These are phyloP conservation scores for Timandra comae DNA, from an alignment of 2,888 invertebrate species.

Conservation along the genomic window DNA sequence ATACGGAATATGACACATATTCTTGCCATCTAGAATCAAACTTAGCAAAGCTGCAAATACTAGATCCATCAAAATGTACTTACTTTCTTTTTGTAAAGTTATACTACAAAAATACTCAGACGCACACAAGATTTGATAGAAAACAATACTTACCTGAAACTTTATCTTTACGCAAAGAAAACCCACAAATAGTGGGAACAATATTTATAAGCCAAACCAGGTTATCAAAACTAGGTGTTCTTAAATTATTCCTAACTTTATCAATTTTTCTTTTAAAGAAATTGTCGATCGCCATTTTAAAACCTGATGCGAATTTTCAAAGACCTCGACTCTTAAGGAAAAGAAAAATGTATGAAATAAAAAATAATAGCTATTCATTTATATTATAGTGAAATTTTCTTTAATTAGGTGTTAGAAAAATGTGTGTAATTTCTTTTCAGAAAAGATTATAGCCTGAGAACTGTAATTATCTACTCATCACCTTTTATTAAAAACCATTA, in stretches of 20 bases:
- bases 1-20: too few species aligned
- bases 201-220: constrained; percentile 44
- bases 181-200: constrained; percentile 38
- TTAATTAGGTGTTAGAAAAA: constrained; percentile 2
- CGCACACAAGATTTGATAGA: too few species aligned
- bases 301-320: too few species aligned
- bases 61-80: too few species aligned
- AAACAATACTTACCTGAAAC: constrained; percentile 31
- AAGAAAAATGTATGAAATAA: too few species aligned
- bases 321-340: too few species aligned
- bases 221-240: constrained; percentile 35
- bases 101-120: too few species aligned
- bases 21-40: too few species aligned
- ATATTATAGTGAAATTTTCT: background rate
- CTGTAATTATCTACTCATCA: constrained; percentile 10
- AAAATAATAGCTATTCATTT: background rate
- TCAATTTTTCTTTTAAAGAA: constrained; percentile 13
- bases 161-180: constrained; percentile 35
- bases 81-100: too few species aligned
- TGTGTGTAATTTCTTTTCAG: constrained; percentile 4
- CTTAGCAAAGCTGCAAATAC: too few species aligned
- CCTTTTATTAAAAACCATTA: constrained; percentile 12
- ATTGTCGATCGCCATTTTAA: constrained; percentile 18
- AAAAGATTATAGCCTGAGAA: constrained; percentile 7
- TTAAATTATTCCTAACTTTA: constrained; percentile 23